Evolutionary conservation across 2,797 vertebrate species (phyloP), one percentile per base, ranked within the genome.

Genomic region (Danio jaintianensis): DNA sequence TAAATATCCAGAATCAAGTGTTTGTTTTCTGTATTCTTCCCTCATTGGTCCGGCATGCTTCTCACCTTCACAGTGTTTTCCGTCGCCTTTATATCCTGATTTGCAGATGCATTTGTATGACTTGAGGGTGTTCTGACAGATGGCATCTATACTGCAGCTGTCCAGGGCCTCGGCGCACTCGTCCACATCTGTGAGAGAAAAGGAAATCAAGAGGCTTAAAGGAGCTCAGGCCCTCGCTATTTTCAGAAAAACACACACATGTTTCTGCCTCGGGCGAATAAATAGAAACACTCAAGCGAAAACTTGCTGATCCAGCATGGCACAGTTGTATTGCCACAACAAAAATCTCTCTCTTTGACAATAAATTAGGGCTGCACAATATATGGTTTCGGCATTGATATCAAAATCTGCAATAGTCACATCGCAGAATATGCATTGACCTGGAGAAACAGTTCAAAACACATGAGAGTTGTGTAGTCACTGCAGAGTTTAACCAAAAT

Each of bases 71-170:
- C 98, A 99, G 89, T 97, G 96, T 90, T 97, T 98, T 75, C 98
- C 97, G 0, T 99, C 97, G 0, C 98, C 98, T 0, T 95, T 97
- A 89, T 98, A 99, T 86, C 97, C 98, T 0, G 98, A 98, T 92
- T 99, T 99, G 96, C 98, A 99, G 94, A 99, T 98, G 89, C 98
- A 99, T 89, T 97, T 98, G 93, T 98, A 99, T 15, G 97, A 98
- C 86, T 94, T 94, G 9, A 95, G 95, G 47, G 97, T 99, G 91
- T 99, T 99, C 93, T 99, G 98, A 92, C 98, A 99, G 95, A 99
- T 97, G 85, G 98, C 98, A 0, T 99, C 98, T 4, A 99, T 98
- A 92, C 97, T 98, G 91, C 98, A 99, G 91, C 93, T 97, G 94
- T 99, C 98, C 0, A 97, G 96, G 53, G 95, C 96, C 86, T 98